Base-by-base conservation (phyloP, 2,797 vertebrate genomes). In the Gouania willdenowi region DNA sequence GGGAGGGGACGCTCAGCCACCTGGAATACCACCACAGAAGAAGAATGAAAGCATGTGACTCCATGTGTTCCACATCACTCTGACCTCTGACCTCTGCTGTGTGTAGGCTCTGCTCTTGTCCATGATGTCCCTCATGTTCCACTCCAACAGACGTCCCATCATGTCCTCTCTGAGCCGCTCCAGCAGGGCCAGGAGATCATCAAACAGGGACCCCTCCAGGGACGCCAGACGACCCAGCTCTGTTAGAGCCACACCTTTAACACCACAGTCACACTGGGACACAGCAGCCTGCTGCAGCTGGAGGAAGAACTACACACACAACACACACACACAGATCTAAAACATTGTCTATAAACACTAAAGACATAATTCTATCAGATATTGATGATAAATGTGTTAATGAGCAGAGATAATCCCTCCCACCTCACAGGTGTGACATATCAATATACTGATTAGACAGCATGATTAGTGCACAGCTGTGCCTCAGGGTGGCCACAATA, bases 241-340 rank as follows among this genome's bases (percentile, higher is more conserved):
- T 2, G 90, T 71, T 44, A 91, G 66, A 23, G 88, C 92, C 4
- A 92, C 77, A 1, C 80, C 28, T 1, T 63, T 54, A n/a, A n/a
- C n/a, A n/a, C n/a, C n/a, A n/a, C n/a, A n/a, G 4, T 89, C 90
- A 1, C 76, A 74, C 0, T 91, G 87, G 1, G 94, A 91, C 30
- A 99, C 70, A 0, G 91, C 92, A 0, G 91, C 91, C 83, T 98
- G 95, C 69, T 99, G 95, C 7, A 99, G 85, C 79, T 99, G 94
- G 8, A 99, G 67, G 69, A 98, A 99, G 31, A 99, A 98, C 96
- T 99, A 66, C n/a, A n/a, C n/a, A n/a, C n/a, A n/a, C n/a, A n/a
- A n/a, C n/a, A n/a, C n/a, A n/a, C n/a, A n/a, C n/a, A n/a, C n/a
- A n/a, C n/a, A n/a, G n/a, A n/a, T n/a, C n/a, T n/a, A n/a, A n/a